A percentile compares a stretch with the other conserved stretches of the same genome.
Evolutionary conservation across 2,888 invertebrate species (phyloP).

Genomic region (Drosophila setosimentum): DNA sequence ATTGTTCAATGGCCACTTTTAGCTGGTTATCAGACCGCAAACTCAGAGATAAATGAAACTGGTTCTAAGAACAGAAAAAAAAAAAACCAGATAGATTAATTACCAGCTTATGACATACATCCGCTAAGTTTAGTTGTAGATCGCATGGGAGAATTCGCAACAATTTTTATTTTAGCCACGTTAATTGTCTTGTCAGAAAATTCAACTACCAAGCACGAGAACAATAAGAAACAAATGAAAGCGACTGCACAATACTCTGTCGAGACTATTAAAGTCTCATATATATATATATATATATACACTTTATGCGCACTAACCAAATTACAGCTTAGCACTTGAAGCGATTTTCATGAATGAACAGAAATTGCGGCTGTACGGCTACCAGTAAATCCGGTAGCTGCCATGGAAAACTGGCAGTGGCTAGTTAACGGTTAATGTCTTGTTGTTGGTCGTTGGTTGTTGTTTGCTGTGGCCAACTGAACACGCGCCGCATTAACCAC

Average conservation of each 20-base stretch:
- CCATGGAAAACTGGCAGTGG: slow-evolving; percentile 52
- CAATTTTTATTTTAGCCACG: slow-evolving; percentile 51
- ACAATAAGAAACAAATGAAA: not conserved
- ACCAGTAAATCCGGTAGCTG: slow-evolving; percentile 33
- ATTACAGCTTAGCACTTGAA: slow-evolving; percentile 30
- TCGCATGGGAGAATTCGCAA: slow-evolving; percentile 17
- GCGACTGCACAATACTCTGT: not conserved
- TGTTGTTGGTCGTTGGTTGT: no score
- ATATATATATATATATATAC: not conserved
- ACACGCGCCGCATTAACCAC: slow-evolving; percentile 32
- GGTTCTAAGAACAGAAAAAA: slow-evolving; percentile 25
- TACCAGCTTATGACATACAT: slow-evolving; percentile 56
- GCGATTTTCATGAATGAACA: slow-evolving; percentile 62
- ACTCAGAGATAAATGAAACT: slow-evolving; percentile 24
- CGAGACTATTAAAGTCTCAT: no score
- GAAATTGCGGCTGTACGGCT: slow-evolving; percentile 16
- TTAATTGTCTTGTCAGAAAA: slow-evolving; percentile 36
- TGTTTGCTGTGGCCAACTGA: slow-evolving; percentile 42
- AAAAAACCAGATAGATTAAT: slow-evolving; percentile 17
- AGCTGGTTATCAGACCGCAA: slow-evolving; percentile 20
- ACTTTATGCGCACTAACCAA: not conserved
- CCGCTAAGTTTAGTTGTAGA: slow-evolving; percentile 36
- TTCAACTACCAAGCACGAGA: not conserved
- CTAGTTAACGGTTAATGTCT: slow-evolving; percentile 32
- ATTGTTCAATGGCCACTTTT: slow-evolving; percentile 2